These are phyloP conservation scores for Sarotherodon lohbergeri DNA, from an alignment of 2,113 vertebrate genomes.

Conservation along the genomic window DNA sequence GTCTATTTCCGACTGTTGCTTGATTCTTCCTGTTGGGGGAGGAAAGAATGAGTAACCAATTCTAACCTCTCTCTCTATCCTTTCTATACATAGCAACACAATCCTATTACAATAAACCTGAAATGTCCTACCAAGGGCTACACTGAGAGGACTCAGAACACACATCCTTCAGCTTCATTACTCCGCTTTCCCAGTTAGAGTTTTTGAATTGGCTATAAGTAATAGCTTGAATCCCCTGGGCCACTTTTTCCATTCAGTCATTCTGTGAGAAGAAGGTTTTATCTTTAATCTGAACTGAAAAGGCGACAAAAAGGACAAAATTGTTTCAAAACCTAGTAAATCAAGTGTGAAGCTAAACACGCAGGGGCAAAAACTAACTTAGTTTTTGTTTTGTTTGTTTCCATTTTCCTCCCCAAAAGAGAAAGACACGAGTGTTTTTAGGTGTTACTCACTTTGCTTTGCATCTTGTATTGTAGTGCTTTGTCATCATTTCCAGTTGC, in stretches of 20 bases:
- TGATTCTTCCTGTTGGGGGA: constrained; percentile 64
- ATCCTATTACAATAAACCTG: constrained; percentile 82
- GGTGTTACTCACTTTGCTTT: not conserved
- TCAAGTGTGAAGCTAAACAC: not conserved
- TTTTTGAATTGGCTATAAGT: not conserved
- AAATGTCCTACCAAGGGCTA: constrained; percentile 73
- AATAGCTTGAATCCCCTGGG: not conserved
- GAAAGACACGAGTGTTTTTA: not conserved
- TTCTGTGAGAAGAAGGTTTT: not conserved
- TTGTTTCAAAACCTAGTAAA: not conserved
- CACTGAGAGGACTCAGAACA: constrained; percentile 39
- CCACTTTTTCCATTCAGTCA: not conserved
- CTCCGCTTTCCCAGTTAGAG: not conserved
- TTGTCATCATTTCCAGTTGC: not conserved
- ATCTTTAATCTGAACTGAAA: not conserved
- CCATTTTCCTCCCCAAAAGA: not conserved
- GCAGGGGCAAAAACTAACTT: not conserved
- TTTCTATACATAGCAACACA: constrained; percentile 77
- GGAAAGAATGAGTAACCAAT: constrained; percentile 78
- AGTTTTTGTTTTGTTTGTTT: not conserved
- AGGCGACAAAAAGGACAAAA: not conserved
- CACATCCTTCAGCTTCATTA: not conserved
- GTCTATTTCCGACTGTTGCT: constrained; percentile 48
- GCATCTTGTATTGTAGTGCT: not conserved
- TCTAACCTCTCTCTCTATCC: constrained; percentile 74